A percentile compares a stretch with the other conserved stretches of the same genome.
Evolutionary conservation across 2,888 invertebrate species (phyloP).

Genomic region (Zonitis immaculata): DNA sequence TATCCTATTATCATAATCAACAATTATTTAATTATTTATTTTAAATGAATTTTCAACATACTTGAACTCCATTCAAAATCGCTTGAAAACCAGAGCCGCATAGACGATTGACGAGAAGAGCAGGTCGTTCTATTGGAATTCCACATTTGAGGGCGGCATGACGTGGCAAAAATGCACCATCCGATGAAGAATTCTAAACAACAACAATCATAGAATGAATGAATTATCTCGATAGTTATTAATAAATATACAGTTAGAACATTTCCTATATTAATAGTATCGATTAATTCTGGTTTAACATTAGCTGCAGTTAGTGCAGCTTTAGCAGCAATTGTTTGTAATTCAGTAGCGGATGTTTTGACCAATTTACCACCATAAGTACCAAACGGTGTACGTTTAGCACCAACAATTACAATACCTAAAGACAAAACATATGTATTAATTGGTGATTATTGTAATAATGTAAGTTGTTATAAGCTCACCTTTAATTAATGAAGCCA

Average conservation of each 20-base stretch:
- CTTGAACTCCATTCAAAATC: constrained; percentile 85
- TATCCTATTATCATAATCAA: constrained; percentile 56
- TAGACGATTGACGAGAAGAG: constrained; percentile 83
- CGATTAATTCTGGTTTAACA: constrained; percentile 79
- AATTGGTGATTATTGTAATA: too few relatives aligned
- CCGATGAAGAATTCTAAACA: constrained; percentile 65
- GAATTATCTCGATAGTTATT: not conserved
- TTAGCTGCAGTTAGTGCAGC: constrained; percentile 76
- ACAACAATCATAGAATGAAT: not conserved
- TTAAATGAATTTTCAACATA: constrained; percentile 38
- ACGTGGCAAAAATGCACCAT: constrained; percentile 81
- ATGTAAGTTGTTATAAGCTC: constrained; percentile 1
- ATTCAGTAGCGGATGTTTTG: constrained; percentile 67
- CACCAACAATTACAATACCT: constrained; percentile 91
- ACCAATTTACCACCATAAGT: constrained; percentile 84
- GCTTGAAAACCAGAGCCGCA: constrained; percentile 99
- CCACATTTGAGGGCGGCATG: constrained; percentile 84
- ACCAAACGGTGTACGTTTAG: constrained; percentile 96
- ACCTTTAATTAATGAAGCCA: constrained; percentile 32
- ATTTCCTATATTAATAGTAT: constrained; percentile 86
- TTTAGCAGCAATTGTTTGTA: constrained; percentile 76
- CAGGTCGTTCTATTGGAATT: constrained; percentile 79
- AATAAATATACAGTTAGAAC: constrained; percentile 54
- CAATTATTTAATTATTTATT: not conserved
- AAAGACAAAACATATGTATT: too few relatives aligned